Conservation (phyloP, 2,113 vertebrate genomes). For the Mirounga angustirostris region DNA sequence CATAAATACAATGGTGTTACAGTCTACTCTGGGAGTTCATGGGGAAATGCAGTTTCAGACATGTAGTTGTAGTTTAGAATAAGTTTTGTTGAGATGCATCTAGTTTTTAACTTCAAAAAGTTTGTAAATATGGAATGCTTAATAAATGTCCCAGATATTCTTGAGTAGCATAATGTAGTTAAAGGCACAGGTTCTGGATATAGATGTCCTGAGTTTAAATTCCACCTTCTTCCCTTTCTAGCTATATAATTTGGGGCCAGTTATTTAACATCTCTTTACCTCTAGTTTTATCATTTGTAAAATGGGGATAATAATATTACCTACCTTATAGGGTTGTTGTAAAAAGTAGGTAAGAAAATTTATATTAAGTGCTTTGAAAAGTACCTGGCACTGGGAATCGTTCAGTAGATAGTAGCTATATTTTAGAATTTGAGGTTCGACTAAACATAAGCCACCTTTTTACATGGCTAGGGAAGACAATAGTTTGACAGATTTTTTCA, state of each 20-base stretch:
- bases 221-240: background rate
- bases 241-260: background rate
- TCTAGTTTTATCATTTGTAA: conserved; percentile 3
- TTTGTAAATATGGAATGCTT: background rate
- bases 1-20: background rate
- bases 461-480: background rate
- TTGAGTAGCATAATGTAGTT: conserved; percentile 34
- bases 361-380: background rate
- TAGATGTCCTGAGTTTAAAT: conserved; percentile 37
- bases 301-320: background rate
- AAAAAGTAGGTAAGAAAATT: conserved; percentile 14
- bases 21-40: background rate
- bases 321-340: background rate
- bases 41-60: background rate
- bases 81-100: background rate
- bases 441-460: conserved; percentile 24
- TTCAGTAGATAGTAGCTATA: background rate
- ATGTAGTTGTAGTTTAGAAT: background rate
- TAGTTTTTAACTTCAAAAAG: conserved; percentile 44
- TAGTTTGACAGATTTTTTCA: background rate
- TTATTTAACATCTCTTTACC: background rate
- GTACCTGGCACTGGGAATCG: background rate
- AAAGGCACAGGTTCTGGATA: conserved; percentile 27
- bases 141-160: background rate
- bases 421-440: conserved; percentile 46